Conservation (phyloP, 2,113 vertebrate genomes). For the Pituophis catenifer region DNA sequence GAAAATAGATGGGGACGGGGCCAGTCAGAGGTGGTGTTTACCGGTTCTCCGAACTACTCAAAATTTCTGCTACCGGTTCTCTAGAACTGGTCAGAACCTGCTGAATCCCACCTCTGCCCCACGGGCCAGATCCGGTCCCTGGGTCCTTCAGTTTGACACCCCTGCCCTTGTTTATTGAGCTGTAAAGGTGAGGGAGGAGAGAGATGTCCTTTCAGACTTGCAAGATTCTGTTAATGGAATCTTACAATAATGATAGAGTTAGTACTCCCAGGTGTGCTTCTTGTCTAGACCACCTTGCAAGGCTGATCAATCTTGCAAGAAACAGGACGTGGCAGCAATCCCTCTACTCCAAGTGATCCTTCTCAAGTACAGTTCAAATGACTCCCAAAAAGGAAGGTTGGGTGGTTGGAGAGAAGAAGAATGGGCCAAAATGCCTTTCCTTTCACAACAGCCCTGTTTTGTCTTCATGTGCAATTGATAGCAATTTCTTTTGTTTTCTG, state of each 20-base stretch:
- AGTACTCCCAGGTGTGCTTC: not conserved
- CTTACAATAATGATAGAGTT: not conserved
- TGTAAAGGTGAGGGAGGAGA: not conserved
- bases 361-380: not conserved
- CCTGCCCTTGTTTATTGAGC: not conserved
- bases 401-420: not conserved
- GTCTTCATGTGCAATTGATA: not conserved
- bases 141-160: too few relatives aligned
- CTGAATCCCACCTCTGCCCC: too few relatives aligned
- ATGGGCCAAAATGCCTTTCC: not conserved
- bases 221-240: not conserved
- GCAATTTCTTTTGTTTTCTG: not conserved
- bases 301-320: not conserved
- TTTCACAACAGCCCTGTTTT: accelerated
- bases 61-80: too few relatives aligned
- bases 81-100: too few relatives aligned
- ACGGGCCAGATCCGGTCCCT: accelerated
- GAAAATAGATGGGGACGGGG: too few relatives aligned
- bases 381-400: not conserved
- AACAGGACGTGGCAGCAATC: not conserved
- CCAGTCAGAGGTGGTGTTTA: too few relatives aligned
- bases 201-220: not conserved
- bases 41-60: too few relatives aligned
- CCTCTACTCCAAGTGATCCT: not conserved
- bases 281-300: not conserved